Evolutionary conservation across 2,797 vertebrate genomes (phyloP).

Genomic region (Gallinago nigripennis): DNA sequence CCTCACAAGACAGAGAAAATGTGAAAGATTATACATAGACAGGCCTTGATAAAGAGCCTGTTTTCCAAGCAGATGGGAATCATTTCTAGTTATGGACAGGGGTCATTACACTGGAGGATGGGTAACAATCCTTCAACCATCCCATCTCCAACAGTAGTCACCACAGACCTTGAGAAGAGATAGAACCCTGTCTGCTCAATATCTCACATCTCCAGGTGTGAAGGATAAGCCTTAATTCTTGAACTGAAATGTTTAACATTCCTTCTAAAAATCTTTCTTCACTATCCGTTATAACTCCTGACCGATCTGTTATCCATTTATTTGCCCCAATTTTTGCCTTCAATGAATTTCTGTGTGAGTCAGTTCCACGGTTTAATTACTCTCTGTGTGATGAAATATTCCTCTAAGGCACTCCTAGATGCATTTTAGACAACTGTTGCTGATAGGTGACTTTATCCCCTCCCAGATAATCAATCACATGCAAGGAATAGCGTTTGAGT

Average conservation of each 20-base stretch:
- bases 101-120: neutral
- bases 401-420: neutral
- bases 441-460: constrained; percentile 1
- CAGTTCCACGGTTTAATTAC: neutral
- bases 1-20: neutral
- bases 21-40: neutral
- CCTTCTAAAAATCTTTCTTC: neutral
- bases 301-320: neutral
- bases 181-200: accelerated
- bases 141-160: neutral
- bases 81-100: neutral
- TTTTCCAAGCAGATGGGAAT: neutral
- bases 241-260: neutral
- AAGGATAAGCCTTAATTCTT: neutral
- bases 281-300: neutral
- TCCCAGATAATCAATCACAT: neutral
- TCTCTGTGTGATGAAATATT: neutral
- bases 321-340: neutral
- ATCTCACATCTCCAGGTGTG: neutral
- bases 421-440: neutral
- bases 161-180: neutral
- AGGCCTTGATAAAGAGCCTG: neutral
- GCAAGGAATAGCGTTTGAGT: neutral
- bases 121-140: neutral
- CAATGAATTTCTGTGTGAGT: neutral